phyloP scores from a whole-genome alignment of 53 echinoderm and acorn worm genomes.

The Patiria pectinifera region DNA sequence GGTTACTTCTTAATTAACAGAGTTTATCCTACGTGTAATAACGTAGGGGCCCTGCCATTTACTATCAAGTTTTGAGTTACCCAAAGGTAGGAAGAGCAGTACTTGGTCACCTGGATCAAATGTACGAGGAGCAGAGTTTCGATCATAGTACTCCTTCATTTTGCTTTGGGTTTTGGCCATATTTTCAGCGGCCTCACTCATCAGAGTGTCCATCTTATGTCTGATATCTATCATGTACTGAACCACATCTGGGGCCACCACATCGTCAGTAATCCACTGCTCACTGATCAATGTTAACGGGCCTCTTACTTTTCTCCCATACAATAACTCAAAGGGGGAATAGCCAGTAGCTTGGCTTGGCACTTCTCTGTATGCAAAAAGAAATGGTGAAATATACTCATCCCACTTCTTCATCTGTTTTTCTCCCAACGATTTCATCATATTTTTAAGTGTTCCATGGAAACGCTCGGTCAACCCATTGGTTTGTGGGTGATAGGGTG shows the following conservation, averaged over 20 bases:
- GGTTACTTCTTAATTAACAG: conserved; percentile 45
- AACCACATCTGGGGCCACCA: too few relatives aligned
- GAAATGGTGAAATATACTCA: conserved; percentile 37
- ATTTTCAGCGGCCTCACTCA: conserved; percentile 26
- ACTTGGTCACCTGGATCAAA: conserved; percentile 41
- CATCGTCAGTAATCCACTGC: conserved; percentile 33
- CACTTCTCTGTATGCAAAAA: conserved; percentile 63
- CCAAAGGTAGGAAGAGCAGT: conserved; percentile 26
- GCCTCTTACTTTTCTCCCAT: conserved; percentile 39
- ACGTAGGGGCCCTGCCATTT: conserved; percentile 65
- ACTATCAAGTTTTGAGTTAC: conserved; percentile 13
- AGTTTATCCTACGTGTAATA: conserved; percentile 11
- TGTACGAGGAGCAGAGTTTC: neutral
- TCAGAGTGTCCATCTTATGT: neutral
- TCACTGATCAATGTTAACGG: conserved; percentile 42
- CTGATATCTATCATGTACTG: too few relatives aligned
- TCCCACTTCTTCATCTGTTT: conserved; percentile 57
- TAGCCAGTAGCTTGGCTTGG: conserved; percentile 43
- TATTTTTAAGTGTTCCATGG: conserved; percentile 42
- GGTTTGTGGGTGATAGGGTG: conserved; percentile 45
- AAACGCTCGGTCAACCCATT: conserved; percentile 54
- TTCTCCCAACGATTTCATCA: conserved; percentile 35
- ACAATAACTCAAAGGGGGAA: conserved; percentile 61
- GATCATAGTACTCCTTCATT: conserved; percentile 41
- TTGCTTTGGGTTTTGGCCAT: conserved; percentile 1